Evolutionary conservation across 2,113 vertebrate species (phyloP).

Genomic region (Lepus americanus): DNA sequence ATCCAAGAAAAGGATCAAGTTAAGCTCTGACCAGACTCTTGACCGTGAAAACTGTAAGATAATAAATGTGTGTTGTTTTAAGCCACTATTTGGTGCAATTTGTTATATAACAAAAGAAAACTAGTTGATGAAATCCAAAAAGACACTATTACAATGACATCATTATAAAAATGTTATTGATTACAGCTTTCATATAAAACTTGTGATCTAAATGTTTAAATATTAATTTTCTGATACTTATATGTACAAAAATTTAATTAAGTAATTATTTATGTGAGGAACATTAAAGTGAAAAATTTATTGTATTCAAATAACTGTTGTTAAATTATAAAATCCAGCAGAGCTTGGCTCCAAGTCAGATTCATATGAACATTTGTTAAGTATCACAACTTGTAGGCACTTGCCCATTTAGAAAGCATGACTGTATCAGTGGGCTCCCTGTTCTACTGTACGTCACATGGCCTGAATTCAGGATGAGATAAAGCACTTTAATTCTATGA

Average conservation of each 20-base stretch:
- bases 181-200: neutral
- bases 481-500: conserved; percentile 13
- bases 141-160: neutral
- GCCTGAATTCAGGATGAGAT: conserved; percentile 54
- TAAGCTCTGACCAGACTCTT: neutral
- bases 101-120: neutral
- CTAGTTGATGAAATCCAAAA: neutral
- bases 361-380: neutral
- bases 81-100: neutral
- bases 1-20: neutral
- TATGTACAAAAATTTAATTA: neutral
- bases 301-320: neutral
- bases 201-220: neutral
- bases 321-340: neutral
- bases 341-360: neutral
- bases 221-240: conserved; percentile 16
- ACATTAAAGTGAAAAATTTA: neutral
- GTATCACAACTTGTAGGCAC: conserved; percentile 37
- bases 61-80: neutral
- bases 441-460: conserved; percentile 26
- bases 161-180: neutral
- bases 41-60: neutral
- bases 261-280: neutral
- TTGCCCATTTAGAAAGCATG: conserved; percentile 55
- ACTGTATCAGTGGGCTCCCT: neutral